Conservation (phyloP, 2,797 vertebrate species). For the Falco peregrinus region DNA sequence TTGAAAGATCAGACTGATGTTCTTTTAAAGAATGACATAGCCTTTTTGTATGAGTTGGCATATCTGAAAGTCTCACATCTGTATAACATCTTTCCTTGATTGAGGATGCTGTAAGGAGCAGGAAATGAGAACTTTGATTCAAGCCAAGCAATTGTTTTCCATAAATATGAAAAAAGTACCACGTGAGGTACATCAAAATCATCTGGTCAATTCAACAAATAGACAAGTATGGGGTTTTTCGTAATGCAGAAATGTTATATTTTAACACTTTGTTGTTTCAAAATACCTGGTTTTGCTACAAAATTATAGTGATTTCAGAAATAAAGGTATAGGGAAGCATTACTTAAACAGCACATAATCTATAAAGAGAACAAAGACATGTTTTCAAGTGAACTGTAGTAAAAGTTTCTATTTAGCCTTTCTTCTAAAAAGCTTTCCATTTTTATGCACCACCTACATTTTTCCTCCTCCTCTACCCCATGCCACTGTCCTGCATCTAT, state of each 20-base stretch:
- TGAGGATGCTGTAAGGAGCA: not conserved
- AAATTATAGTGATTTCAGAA: not conserved
- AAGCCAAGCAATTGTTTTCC: not conserved
- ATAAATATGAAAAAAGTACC: not conserved
- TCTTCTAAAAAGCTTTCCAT: not conserved
- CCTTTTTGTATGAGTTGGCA: not conserved
- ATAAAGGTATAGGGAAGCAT: not conserved
- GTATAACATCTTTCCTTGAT: not conserved
- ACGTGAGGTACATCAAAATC: not conserved
- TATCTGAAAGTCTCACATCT: constrained; percentile 1
- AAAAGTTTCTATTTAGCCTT: not conserved
- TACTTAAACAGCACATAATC: not conserved
- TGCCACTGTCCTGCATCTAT: not conserved
- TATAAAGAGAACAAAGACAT: not conserved
- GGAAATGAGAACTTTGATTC: constrained; percentile 16
- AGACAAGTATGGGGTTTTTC: not conserved
- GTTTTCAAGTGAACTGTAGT: not conserved
- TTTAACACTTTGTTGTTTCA: not conserved
- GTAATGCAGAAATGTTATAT: not conserved
- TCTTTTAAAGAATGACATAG: not conserved
- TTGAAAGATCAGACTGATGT: not conserved
- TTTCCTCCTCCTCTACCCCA: not conserved
- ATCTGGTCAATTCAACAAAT: not conserved
- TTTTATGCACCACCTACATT: not conserved
- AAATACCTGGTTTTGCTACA: not conserved